phyloP scores from a whole-genome alignment of 2,888 invertebrate genomes.

The Meteorus colon region DNA sequence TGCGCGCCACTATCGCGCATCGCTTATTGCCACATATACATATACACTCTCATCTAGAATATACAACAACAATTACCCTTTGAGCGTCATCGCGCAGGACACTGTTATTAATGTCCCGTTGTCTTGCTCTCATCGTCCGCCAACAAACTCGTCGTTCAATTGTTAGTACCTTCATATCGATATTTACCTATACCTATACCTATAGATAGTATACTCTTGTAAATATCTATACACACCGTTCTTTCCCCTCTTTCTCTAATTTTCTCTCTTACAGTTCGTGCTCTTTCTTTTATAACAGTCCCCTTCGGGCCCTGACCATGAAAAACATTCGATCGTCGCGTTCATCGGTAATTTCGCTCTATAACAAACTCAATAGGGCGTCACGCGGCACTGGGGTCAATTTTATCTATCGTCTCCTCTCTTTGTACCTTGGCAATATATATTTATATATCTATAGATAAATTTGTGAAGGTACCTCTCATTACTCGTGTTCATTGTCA shows the following conservation, averaged over 20 bases:
- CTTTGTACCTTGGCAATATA: not conserved
- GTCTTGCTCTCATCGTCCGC: slow-evolving; percentile 34
- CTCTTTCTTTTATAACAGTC: slow-evolving; percentile 3
- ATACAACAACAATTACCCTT: slow-evolving; percentile 42
- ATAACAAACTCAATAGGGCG: slow-evolving; percentile 13
- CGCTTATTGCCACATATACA: slow-evolving; percentile 12
- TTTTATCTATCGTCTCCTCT: not conserved
- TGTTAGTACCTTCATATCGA: not conserved
- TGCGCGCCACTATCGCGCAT: slow-evolving; percentile 25
- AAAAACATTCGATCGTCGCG: slow-evolving; percentile 9
- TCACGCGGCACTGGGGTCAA: slow-evolving; percentile 6
- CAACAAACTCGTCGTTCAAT: slow-evolving; percentile 17
- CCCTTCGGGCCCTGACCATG: not conserved
- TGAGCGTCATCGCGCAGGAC: slow-evolving; percentile 32
- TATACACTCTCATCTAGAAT: slow-evolving; percentile 11
- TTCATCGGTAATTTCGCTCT: slow-evolving; percentile 22
- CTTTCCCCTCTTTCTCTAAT: not conserved
- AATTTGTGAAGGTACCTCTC: no score
- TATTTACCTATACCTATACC: slow-evolving; percentile 2
- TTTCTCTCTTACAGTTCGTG: slow-evolving; percentile 10
- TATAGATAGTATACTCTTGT: not conserved
- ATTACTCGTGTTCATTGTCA: slow-evolving; percentile 1
- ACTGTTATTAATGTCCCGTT: slow-evolving; percentile 49
- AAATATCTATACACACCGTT: not conserved
- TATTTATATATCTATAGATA: not conserved